Conservation (phyloP, 2,888 invertebrate genomes). For the Amblyjoppa proteus region DNA sequence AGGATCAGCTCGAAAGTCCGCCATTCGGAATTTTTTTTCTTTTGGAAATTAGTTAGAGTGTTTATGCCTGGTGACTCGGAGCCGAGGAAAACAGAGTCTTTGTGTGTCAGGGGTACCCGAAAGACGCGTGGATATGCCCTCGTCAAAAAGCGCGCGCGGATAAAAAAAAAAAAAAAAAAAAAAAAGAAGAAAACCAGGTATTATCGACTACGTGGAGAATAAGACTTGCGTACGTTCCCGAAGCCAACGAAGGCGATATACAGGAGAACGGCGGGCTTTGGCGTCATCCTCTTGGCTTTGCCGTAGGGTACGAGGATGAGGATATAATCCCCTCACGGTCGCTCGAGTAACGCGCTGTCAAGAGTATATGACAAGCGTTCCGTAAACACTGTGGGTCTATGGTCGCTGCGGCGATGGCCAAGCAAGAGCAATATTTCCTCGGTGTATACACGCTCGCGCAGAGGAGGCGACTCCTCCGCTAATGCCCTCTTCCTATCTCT, state of each 20-base stretch:
- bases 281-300: slow-evolving; percentile 38
- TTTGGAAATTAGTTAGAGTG: slow-evolving; percentile 66
- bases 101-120: slow-evolving; percentile 30
- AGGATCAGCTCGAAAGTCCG: slow-evolving; percentile 45
- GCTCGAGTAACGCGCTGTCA: slow-evolving; percentile 60
- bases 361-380: slow-evolving; percentile 59
- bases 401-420: slow-evolving; percentile 49
- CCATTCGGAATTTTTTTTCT: slow-evolving; percentile 42
- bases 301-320: slow-evolving; percentile 38
- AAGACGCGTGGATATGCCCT: slow-evolving; percentile 36
- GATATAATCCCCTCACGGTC: slow-evolving; percentile 52
- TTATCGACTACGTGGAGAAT: slow-evolving; percentile 47
- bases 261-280: slow-evolving; percentile 49
- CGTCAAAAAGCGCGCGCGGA: slow-evolving; percentile 52
- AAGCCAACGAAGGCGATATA: slow-evolving; percentile 45
- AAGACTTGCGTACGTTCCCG: slow-evolving; percentile 45
- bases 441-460: background rate
- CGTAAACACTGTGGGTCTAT: slow-evolving; percentile 64
- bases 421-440: slow-evolving; percentile 50
- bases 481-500: background rate
- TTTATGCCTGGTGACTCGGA: slow-evolving; percentile 54
- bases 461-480: background rate
- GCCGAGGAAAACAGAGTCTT: slow-evolving; percentile 20
- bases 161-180: background rate
- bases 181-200: slow-evolving; percentile 18